These are phyloP conservation scores for Agapostemon virescens DNA, from an alignment of 2,888 invertebrate genomes.

Conservation along the genomic window DNA sequence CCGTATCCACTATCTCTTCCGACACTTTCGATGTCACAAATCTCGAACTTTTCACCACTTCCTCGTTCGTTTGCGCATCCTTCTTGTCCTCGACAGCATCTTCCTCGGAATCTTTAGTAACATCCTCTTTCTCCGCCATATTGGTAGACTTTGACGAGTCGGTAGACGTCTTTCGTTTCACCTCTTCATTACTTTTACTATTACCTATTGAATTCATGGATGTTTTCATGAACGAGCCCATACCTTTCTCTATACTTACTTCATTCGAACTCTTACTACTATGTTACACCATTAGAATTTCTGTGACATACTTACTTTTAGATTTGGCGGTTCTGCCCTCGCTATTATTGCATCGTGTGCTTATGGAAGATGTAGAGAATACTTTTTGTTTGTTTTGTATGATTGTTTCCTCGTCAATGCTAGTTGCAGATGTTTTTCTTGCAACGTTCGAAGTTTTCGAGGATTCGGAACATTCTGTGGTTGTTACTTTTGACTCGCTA, in stretches of 20 bases:
- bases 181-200: conserved; percentile 43
- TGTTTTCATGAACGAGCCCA: conserved; percentile 43
- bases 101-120: conserved; percentile 23
- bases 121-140: conserved; percentile 34
- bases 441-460: conserved; percentile 28
- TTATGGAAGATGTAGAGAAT: conserved; percentile 46
- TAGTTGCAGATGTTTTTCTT: conserved; percentile 47
- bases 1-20: conserved; percentile 68
- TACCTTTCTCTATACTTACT: conserved; percentile 48
- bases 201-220: conserved; percentile 40
- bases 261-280: conserved; percentile 51
- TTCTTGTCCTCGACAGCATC: conserved; percentile 24
- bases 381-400: conserved; percentile 54
- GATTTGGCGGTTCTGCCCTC: conserved; percentile 45
- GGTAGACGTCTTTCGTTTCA: conserved; percentile 45
- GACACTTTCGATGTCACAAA: conserved; percentile 77
- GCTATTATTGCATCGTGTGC: conserved; percentile 41
- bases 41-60: conserved; percentile 72
- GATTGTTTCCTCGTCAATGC: conserved; percentile 53
- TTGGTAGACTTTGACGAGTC: conserved; percentile 34
- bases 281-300: conserved; percentile 58
- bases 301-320: conserved; percentile 49
- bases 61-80: conserved; percentile 36
- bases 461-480: conserved; percentile 42
- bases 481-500: conserved; percentile 30